Evolutionary conservation across 2,113 vertebrate species (phyloP).

Genomic region (Calyptommatus sinebrachiatus): DNA sequence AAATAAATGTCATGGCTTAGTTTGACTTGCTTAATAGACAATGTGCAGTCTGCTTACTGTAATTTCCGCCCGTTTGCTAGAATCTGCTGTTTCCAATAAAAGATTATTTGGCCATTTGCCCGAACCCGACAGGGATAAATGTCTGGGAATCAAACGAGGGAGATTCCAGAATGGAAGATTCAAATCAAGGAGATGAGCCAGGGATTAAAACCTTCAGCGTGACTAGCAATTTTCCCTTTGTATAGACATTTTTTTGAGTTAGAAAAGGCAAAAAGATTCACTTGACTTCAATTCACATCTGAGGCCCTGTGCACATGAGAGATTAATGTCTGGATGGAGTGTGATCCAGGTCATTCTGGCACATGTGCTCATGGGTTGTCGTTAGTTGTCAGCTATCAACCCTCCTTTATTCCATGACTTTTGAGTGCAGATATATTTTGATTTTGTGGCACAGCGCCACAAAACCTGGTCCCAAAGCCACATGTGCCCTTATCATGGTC

Average conservation of each 20-base stretch:
- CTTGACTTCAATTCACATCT: too few species aligned
- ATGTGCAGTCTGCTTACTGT: not conserved
- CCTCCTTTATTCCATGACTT: too few species aligned
- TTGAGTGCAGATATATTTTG: too few species aligned
- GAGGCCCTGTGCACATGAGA: too few species aligned
- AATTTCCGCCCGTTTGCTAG: not conserved
- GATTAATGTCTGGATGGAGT: too few species aligned
- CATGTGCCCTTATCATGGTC: too few species aligned
- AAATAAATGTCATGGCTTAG: slow-evolving; percentile 29
- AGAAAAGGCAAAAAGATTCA: not conserved
- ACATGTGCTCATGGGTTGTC: too few species aligned
- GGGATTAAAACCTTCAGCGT: slow-evolving; percentile 35
- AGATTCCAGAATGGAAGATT: slow-evolving; percentile 53
- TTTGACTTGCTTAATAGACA: not conserved
- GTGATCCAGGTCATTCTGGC: too few species aligned
- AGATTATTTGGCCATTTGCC: slow-evolving; percentile 38
- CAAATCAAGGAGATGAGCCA: slow-evolving; percentile 34
- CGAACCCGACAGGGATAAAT: slow-evolving; percentile 15
- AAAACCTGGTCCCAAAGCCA: too few species aligned
- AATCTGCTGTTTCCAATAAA: not conserved
- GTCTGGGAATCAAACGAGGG: slow-evolving; percentile 49
- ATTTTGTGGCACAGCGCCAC: too few species aligned
- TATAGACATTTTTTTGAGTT: slow-evolving; percentile 22
- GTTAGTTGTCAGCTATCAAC: too few species aligned
- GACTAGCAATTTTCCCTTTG: slow-evolving; percentile 2